Evolutionary conservation across 1,140 invertebrate species (phyloP), one percentile per base, ranked within the genome.

Genomic region (Drosophila seguyi): DNA sequence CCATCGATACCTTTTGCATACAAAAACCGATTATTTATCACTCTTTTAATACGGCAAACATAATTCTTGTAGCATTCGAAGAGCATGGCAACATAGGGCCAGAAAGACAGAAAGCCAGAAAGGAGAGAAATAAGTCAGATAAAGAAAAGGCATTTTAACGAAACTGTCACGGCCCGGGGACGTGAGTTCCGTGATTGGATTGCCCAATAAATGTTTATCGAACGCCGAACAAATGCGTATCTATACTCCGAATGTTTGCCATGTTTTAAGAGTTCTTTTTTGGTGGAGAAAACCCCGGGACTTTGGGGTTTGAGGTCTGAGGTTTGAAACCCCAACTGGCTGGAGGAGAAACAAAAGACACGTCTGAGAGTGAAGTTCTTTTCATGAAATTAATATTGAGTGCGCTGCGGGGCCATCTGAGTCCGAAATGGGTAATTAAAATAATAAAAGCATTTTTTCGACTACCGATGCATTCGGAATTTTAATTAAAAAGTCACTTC

Each of bases 321-420:
- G n/a, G 22, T 53, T 66, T 59, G 68, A 59, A 57, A 29, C 42
- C 61, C 59, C 83, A 87, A 75, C 83, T 86, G 82, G 66, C 58
- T 45, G 60, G 59, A 74, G 68, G 48, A 58, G 55, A 61, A 71
- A 87, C 77, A 88, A 88, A 90, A 88, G 84, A 90, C 84, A 88
- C 85, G 84, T 88, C 80, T 56, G 65, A 27, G 57, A 50, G 63
- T 77, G 63, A 86, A 84, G 84, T 71, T 90, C 68, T 84, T 90
- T 90, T 90, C 83, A 90, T 88, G 81, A 88, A 88, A 88, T 88
- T 88, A 90, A 88, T 88, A 88, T 88, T 90, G 80, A 90, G 81
- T 90, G 69, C 67, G 68, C 65, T 63, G 56, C 61, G 83, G 58
- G 58, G 44, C 77, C 83, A 80, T 69, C 80, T 71, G 76, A 84